These are phyloP conservation scores for Sebastes cheni DNA, from an alignment of 2,797 vertebrate species.

Conservation along the genomic window DNA sequence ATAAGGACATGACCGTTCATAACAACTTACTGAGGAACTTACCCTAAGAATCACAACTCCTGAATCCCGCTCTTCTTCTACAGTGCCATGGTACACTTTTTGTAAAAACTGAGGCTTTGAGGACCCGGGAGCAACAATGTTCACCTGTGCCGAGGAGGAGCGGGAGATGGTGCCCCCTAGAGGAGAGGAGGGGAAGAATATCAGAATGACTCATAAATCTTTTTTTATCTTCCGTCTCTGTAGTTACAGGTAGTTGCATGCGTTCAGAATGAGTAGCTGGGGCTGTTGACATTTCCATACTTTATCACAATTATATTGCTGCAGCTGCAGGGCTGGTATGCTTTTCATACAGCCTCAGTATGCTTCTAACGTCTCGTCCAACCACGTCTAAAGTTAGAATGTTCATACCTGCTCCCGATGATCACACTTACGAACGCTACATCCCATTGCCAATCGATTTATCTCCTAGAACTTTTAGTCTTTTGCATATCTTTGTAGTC, in stretches of 20 bases:
- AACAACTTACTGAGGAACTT: not conserved
- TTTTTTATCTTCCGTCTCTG: not conserved
- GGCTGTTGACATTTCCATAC: too few species aligned
- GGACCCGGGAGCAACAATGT: slow-evolving; percentile 74
- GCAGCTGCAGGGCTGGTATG: not conserved
- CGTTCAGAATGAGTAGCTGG: not conserved
- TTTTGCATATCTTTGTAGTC: too few species aligned
- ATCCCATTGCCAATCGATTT: not conserved
- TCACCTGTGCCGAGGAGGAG: slow-evolving; percentile 70
- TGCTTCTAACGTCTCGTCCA: not conserved
- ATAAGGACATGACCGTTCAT: not conserved
- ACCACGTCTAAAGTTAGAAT: not conserved
- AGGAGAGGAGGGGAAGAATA: slow-evolving; percentile 13
- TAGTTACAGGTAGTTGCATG: not conserved
- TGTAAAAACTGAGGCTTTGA: slow-evolving; percentile 77
- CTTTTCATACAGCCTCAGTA: not conserved
- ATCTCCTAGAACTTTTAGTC: too few species aligned
- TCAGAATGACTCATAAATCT: not conserved
- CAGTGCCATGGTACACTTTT: slow-evolving; percentile 56
- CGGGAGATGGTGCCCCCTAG: slow-evolving; percentile 75
- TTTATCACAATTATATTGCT: not conserved
- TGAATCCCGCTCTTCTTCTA: slow-evolving; percentile 74
- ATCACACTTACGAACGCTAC: not conserved
- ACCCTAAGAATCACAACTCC: slow-evolving; percentile 71
- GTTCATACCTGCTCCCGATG: not conserved